Base-by-base conservation (phyloP, 2,113 vertebrate species). In the Leptodactylus fuscus region DNA sequence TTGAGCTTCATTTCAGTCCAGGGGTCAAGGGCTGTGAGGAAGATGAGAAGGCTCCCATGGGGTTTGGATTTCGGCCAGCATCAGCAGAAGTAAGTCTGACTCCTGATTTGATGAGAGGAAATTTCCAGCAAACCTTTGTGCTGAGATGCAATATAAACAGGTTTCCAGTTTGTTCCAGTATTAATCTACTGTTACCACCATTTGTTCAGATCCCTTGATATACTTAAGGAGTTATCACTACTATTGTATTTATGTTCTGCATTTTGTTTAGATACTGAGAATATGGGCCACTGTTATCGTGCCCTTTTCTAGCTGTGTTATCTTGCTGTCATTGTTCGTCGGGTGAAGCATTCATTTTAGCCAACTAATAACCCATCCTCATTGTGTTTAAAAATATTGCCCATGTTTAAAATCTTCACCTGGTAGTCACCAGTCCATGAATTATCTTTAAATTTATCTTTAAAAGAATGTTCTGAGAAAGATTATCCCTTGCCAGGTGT, bases 1-100 rank as follows among this genome's bases (percentile, higher is more conserved):
- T 99, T 44, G 98, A 99, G 91, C 94, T 99, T 71, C 98, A 99
- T 89, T 99, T 99, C 92, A 99, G 98, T 87, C 98, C 98, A 0
- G 98, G 98, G 0, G 98, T 99, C 38, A 99, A 99, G 90, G 97
- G 97, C 15, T 95, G 96, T 0, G 97, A 99, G 85, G 97, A 96
- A 85, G 96, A 99, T 83, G 95, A 97, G 88, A 97, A 95, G 0
- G 96, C 95, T 1, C 98, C 98, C 0, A 91, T 95, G 0, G 98
- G 98, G 22, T 99, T 94, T 51, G 98, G 98, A 67, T 99, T 99
- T 87, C 95, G 98, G 0, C 98, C 98, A 0, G 98, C 98, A 1
- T 99, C 98, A 0, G 94, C 96, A 3, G 97, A 99, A 94, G 98
- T 97, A 74, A 92, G 92, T 77, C 0, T 44, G 32, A 5, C 29